Base-by-base conservation (phyloP, 2,797 vertebrate genomes). In the Kryptolebias ocellatus region DNA sequence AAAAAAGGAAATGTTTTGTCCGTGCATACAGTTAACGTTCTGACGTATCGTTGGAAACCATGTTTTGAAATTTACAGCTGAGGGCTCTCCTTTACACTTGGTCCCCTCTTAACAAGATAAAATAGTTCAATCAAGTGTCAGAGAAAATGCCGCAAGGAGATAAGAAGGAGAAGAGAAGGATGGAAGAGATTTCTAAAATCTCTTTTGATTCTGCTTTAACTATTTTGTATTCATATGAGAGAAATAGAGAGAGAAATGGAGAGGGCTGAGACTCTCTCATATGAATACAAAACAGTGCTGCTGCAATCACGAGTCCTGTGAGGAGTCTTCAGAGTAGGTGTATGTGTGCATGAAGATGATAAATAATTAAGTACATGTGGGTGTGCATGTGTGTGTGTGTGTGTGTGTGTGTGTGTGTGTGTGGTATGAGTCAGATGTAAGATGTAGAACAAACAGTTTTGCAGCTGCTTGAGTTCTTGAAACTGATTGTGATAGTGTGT, bases 161-260 rank as follows among this genome's bases (percentile, higher is more conserved):
- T 39, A 51, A 59, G 64, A 71, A 20, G 42, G 39, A 42, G 58
- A 72, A 55, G 57, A 72, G 53, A 56, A 54, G 61, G 45, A 60
- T 60, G 63, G 78, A 67, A 81, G 64, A 83, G 29, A 79, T 79
- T 78, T 74, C 66, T 70, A 64, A 73, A 72, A 47, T 79, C 56
- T 84, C 68, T 73, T 83, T 84, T 78, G 64, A 81, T 80, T 86
- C 73, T 70, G 67, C 61, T 71, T 79, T 71, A 72, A 83, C 81
- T 82, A 70, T 80, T 90, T 87, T 89, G 85, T 86, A 90, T 90
- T 92, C 86, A 86, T 83, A 85, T 67, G 79, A 90, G 84, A 70
- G 81, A 70, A 82, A 86, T 46, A 56, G 73, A 78, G 72, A 73
- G 56, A 74, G 79, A 81, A 75, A 77, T 73, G 45, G 67, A 65